These are phyloP conservation scores for Acronicta aceris DNA, from an alignment of 2,888 invertebrate genomes.

Conservation along the genomic window DNA sequence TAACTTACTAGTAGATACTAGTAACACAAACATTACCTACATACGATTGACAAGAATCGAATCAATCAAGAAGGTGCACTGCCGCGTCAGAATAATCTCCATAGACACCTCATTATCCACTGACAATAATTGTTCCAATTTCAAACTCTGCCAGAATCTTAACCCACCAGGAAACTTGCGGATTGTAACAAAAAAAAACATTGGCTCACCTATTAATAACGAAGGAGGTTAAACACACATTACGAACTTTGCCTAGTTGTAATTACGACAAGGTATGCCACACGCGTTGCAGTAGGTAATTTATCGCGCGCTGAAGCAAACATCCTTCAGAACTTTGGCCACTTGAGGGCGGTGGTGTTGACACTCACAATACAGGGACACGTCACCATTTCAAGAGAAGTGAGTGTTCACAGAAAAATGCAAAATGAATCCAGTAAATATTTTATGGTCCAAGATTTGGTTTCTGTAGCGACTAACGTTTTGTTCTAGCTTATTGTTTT, in stretches of 20 bases:
- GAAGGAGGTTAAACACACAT: constrained; percentile 16
- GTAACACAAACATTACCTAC: no score
- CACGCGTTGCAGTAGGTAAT: constrained; percentile 43
- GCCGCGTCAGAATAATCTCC: no score
- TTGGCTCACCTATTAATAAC: not conserved
- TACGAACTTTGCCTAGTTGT: constrained; percentile 5
- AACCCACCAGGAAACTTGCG: not conserved
- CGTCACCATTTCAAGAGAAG: constrained; percentile 29
- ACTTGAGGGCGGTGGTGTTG: constrained; percentile 47
- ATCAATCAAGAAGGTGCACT: no score
- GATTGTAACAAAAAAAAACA: not conserved
- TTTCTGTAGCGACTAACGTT: no score
- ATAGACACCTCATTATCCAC: no score
- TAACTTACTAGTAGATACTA: no score
- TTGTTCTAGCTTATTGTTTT: no score
- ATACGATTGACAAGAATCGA: no score
- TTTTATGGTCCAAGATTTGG: not conserved
- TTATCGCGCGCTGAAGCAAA: constrained; percentile 43
- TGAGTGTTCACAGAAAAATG: constrained; percentile 22
- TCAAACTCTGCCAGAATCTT: not conserved
- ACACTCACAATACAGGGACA: constrained; percentile 21
- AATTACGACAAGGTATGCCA: constrained; percentile 26
- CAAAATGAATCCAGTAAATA: not conserved
- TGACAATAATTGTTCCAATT: not conserved
- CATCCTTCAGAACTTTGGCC: constrained; percentile 10